Evolutionary conservation across 2,113 vertebrate genomes (phyloP).

Genomic region (Callipepla squamata): DNA sequence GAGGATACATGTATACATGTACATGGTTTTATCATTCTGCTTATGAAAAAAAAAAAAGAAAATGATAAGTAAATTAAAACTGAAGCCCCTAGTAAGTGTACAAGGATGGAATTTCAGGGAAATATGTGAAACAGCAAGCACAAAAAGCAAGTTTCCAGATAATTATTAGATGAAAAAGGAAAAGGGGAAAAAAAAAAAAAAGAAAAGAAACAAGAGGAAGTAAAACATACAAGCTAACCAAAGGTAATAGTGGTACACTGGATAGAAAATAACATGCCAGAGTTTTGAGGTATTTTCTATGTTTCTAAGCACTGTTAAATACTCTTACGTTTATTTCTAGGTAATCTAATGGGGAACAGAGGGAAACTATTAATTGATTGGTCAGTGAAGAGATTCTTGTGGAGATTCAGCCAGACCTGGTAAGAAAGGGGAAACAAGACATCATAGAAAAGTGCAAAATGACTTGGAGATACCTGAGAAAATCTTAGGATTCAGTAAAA

Average conservation of each 20-base stretch:
- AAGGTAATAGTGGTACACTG: background rate
- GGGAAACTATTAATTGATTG: background rate
- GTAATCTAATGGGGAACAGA: background rate
- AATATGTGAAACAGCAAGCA: background rate
- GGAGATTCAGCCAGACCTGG: background rate
- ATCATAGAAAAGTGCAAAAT: background rate
- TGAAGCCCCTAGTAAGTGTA: background rate
- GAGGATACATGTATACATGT: background rate
- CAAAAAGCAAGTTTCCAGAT: background rate
- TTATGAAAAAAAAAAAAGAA: background rate
- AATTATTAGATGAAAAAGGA: background rate
- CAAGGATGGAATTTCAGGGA: background rate
- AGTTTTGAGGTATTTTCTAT: background rate
- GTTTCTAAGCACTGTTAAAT: background rate
- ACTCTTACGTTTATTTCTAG: background rate
- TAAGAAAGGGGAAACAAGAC: background rate
- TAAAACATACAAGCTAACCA: rapidly evolving
- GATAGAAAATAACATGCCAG: background rate
- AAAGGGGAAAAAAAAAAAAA: background rate
- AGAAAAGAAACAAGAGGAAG: background rate
- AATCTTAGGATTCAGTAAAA: background rate
- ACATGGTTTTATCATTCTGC: background rate
- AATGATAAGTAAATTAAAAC: background rate
- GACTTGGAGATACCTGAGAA: background rate
- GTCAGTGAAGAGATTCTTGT: background rate